Evolutionary conservation across 2,797 vertebrate genomes (phyloP).

Genomic region (Lophotriccus pileatus): DNA sequence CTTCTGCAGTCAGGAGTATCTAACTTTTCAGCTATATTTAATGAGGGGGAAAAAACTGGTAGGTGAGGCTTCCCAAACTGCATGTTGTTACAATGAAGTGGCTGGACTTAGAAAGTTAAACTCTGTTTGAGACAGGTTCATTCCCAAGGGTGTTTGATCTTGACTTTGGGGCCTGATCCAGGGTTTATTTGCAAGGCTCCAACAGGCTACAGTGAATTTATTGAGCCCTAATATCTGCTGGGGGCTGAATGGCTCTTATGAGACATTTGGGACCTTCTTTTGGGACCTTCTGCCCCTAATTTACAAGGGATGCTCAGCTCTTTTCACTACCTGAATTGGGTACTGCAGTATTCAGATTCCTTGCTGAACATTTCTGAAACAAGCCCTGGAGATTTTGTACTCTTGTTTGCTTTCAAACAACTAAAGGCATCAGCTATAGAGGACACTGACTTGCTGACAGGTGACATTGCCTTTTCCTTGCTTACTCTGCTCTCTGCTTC

Average conservation of each 20-base stretch:
- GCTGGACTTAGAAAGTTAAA: background rate
- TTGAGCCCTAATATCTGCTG: background rate
- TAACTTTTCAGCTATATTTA: background rate
- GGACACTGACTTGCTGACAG: background rate
- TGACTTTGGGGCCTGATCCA: background rate
- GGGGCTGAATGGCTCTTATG: background rate
- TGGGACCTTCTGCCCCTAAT: background rate
- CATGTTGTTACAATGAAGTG: background rate
- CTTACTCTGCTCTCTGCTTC: background rate
- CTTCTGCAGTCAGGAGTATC: background rate
- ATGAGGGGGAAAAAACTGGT: background rate
- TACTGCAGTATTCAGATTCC: background rate
- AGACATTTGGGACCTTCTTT: background rate
- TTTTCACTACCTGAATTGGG: background rate
- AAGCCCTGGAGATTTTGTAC: background rate
- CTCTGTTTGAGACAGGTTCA: accelerated
- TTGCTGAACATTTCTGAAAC: background rate
- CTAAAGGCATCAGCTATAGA: background rate
- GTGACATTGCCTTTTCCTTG: background rate
- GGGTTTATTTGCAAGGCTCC: background rate
- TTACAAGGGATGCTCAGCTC: background rate
- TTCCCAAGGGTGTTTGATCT: background rate
- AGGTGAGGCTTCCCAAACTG: background rate
- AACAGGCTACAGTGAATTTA: background rate
- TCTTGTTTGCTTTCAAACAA: slow-evolving; percentile 5